phyloP scores from a whole-genome alignment of 2,888 invertebrate genomes.

The Ennomos quercinarius region DNA sequence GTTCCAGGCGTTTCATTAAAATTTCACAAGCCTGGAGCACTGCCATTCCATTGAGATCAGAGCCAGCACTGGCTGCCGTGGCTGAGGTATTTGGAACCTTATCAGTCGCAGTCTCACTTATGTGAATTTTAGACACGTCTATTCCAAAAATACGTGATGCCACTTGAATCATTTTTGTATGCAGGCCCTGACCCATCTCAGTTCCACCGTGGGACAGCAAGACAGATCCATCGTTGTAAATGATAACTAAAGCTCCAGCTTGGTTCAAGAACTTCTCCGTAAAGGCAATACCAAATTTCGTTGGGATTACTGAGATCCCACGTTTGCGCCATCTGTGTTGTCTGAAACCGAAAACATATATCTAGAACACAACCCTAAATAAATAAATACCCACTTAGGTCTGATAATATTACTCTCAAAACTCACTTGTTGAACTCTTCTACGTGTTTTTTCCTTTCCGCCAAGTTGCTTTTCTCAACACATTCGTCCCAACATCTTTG shows the following conservation, averaged over 20 bases:
- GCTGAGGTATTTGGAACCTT: constrained; percentile 96
- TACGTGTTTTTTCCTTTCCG: constrained; percentile 84
- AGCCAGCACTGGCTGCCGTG: constrained; percentile 95
- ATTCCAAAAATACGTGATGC: constrained; percentile 91
- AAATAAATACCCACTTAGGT: background rate
- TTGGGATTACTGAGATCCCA: constrained; percentile 92
- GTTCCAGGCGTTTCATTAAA: constrained; percentile 89
- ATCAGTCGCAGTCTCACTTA: constrained; percentile 94
- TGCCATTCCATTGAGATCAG: constrained; percentile 97
- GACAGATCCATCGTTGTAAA: constrained; percentile 96
- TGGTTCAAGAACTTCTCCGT: constrained; percentile 92
- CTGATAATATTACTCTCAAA: constrained; percentile 10
- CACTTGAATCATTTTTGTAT: constrained; percentile 98
- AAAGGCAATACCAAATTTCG: constrained; percentile 94
- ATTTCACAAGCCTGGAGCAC: constrained; percentile 92
- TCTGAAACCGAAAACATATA: constrained; percentile 70
- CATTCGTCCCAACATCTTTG: constrained; percentile 93
- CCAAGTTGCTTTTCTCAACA: constrained; percentile 87
- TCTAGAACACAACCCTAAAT: background rate
- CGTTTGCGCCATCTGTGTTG: constrained; percentile 94
- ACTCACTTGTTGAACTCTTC: constrained; percentile 90
- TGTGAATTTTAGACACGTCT: constrained; percentile 90
- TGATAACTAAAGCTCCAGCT: constrained; percentile 93
- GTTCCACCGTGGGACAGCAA: constrained; percentile 96
- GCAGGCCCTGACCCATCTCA: constrained; percentile 98